phyloP scores from a whole-genome alignment of 1,140 invertebrate species.

The Hermatobates lingyangjiaoensis region DNA sequence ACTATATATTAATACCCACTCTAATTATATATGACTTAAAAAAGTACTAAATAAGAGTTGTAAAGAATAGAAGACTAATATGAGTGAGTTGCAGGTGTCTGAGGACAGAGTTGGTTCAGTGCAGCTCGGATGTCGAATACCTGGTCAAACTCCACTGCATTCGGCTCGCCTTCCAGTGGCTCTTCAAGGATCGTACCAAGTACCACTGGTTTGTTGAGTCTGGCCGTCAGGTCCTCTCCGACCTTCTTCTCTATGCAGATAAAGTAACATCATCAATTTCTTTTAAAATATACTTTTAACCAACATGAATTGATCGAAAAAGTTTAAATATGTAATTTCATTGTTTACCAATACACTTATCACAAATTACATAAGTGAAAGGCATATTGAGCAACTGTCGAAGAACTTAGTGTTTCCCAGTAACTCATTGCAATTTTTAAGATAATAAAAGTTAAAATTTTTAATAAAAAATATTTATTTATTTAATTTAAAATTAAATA shows the following conservation, averaged over 20 bases:
- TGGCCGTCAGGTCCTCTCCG: conserved; percentile 70
- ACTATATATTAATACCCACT: too few relatives aligned
- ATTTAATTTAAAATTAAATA: neutral
- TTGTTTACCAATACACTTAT: too few relatives aligned
- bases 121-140: conserved; percentile 81
- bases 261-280: conserved; percentile 46
- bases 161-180: conserved; percentile 60
- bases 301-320: too few relatives aligned
- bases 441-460: neutral
- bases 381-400: too few relatives aligned
- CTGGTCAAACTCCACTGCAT: conserved; percentile 84
- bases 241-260: conserved; percentile 72
- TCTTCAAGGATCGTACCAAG: conserved; percentile 50
- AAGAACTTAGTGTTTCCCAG: too few relatives aligned
- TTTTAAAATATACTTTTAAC: too few relatives aligned
- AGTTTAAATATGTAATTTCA: too few relatives aligned
- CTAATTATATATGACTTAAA: too few relatives aligned
- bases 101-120: conserved; percentile 69
- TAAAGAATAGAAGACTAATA: too few relatives aligned
- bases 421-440: too few relatives aligned
- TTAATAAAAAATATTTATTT: neutral
- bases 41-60: too few relatives aligned
- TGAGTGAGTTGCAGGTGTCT: conserved; percentile 40
- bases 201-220: conserved; percentile 72
- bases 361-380: too few relatives aligned